Evolutionary conservation across 2,113 vertebrate species (phyloP).

Genomic region (Solea solea): DNA sequence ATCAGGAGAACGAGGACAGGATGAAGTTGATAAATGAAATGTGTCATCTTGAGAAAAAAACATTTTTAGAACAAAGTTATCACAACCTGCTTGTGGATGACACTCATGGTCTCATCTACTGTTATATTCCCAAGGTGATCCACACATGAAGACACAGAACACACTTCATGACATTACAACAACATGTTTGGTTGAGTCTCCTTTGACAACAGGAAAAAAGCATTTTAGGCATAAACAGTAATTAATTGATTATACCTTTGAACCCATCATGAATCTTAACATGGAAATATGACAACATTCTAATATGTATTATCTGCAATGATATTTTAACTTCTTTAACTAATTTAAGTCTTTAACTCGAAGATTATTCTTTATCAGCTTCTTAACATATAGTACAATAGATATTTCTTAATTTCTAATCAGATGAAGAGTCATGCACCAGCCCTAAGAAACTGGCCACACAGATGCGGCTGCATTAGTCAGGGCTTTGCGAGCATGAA

Average conservation of each 20-base stretch:
- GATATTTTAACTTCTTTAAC: too few species aligned
- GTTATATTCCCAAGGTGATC: constrained; percentile 54
- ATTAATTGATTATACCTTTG: neutral
- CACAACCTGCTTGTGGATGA: constrained; percentile 41
- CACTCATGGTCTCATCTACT: constrained; percentile 42
- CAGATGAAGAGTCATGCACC: too few species aligned
- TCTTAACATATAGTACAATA: too few species aligned
- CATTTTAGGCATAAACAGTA: neutral
- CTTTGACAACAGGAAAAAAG: neutral
- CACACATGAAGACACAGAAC: neutral
- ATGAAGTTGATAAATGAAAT: constrained; percentile 7
- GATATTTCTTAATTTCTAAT: too few species aligned
- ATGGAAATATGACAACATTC: too few species aligned
- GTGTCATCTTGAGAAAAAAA: neutral
- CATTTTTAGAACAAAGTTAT: neutral
- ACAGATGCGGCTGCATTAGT: too few species aligned
- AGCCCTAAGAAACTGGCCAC: too few species aligned
- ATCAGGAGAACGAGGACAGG: constrained; percentile 1
- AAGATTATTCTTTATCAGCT: too few species aligned
- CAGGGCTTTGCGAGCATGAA: too few species aligned
- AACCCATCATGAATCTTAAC: too few species aligned
- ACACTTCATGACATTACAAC: neutral
- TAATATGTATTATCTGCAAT: too few species aligned
- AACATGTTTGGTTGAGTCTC: neutral
- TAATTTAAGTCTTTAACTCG: too few species aligned